These are phyloP conservation scores for Echiichthys vipera DNA, from an alignment of 2,797 vertebrate genomes.

Conservation along the genomic window DNA sequence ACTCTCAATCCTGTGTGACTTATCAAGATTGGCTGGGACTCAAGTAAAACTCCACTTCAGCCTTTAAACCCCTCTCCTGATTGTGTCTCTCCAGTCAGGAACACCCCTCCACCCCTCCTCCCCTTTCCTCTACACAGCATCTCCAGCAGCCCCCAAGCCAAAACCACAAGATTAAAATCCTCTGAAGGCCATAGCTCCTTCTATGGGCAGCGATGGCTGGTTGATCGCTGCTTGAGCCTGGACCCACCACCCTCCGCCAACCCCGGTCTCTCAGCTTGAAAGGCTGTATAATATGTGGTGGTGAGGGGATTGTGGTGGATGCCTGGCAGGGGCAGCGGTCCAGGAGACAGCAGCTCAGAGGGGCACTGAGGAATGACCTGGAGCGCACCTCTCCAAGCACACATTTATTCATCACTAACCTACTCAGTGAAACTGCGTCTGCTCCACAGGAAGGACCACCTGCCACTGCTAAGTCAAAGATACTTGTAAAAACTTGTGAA, in stretches of 20 bases:
- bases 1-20: slow-evolving; percentile 45
- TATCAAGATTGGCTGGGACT: slow-evolving; percentile 75
- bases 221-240: slow-evolving; percentile 56
- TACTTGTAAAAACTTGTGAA: slow-evolving; percentile 10
- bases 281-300: slow-evolving; percentile 19
- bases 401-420: slow-evolving; percentile 46
- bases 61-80: slow-evolving; percentile 54
- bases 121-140: slow-evolving; percentile 29
- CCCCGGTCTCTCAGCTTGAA: slow-evolving; percentile 26
- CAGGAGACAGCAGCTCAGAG: slow-evolving; percentile 58
- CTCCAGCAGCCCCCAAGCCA: slow-evolving; percentile 34
- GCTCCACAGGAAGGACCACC: slow-evolving; percentile 5
- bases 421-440: slow-evolving; percentile 41
- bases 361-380: slow-evolving; percentile 44
- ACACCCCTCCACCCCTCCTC: slow-evolving; percentile 22
- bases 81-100: slow-evolving; percentile 47
- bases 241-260: slow-evolving; percentile 53
- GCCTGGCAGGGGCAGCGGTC: slow-evolving; percentile 42
- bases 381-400: slow-evolving; percentile 19
- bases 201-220: slow-evolving; percentile 67
- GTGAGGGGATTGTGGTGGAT: slow-evolving; percentile 4
- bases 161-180: slow-evolving; percentile 69
- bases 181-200: slow-evolving; percentile 66
- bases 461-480: slow-evolving; percentile 5
- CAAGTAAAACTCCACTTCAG: slow-evolving; percentile 51